Percentiles rank a stretch among this genome's conserved stretches.
These are phyloP conservation scores for Brenthis daphne DNA, from an alignment of 2,888 invertebrate genomes.

Conservation along the genomic window DNA sequence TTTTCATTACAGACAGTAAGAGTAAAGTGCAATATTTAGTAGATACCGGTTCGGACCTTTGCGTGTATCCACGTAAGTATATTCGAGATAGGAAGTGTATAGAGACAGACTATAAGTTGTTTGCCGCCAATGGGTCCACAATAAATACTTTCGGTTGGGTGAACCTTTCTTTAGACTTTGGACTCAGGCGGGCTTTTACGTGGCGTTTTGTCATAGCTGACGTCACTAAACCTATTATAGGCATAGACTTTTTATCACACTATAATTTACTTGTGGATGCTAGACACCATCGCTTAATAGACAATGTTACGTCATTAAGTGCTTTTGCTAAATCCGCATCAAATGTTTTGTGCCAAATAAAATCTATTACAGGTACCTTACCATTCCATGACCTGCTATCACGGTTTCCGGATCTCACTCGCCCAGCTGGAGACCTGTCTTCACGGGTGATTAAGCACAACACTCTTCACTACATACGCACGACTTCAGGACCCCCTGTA, in stretches of 20 bases:
- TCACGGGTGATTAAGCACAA: conserved; percentile 21
- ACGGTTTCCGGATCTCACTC: conserved; percentile 17
- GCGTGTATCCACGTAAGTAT: conserved; percentile 32
- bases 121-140: conserved; percentile 48
- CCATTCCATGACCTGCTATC: neutral
- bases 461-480: conserved; percentile 33
- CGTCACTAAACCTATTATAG: conserved; percentile 51
- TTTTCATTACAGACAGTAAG: conserved; percentile 42
- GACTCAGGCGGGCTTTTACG: conserved; percentile 39
- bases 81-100: conserved; percentile 8
- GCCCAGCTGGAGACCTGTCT: conserved; percentile 21
- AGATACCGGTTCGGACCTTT: conserved; percentile 30
- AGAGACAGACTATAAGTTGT: conserved; percentile 41
- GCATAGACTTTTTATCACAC: conserved; percentile 48
- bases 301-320: conserved; percentile 34
- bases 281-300: conserved; percentile 42
- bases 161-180: conserved; percentile 29
- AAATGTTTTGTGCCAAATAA: conserved; percentile 1
- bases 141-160: conserved; percentile 42
- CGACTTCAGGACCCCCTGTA: conserved; percentile 40
- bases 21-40: conserved; percentile 42
- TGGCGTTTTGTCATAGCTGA: conserved; percentile 53
- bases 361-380: conserved; percentile 4
- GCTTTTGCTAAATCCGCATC: conserved; percentile 5
- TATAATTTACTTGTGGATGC: conserved; percentile 5